Evolutionary conservation across 2,113 vertebrate genomes (phyloP).

Genomic region (Phylloscopus trochiloides): DNA sequence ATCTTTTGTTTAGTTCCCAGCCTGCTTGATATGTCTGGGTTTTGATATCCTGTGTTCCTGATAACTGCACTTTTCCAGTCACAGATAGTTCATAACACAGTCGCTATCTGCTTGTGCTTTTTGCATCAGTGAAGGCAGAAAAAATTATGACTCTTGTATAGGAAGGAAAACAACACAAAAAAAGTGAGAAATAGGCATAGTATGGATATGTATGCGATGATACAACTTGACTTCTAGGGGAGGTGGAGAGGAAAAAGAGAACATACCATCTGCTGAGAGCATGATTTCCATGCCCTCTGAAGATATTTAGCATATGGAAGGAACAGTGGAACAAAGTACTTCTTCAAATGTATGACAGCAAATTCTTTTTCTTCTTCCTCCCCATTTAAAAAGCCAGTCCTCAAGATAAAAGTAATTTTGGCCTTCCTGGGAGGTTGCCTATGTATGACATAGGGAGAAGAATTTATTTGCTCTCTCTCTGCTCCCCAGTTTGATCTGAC

Average conservation of each 20-base stretch:
- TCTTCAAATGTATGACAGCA: not conserved
- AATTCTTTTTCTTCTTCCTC: not conserved
- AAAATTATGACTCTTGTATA: not conserved
- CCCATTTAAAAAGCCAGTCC: not conserved
- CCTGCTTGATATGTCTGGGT: not conserved
- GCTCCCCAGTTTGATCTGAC: not conserved
- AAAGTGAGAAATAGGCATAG: not conserved
- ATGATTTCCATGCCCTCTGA: not conserved
- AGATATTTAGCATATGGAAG: not conserved
- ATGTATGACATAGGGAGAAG: not conserved
- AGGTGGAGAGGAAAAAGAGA: not conserved
- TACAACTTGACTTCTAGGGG: not conserved
- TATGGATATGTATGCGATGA: not conserved
- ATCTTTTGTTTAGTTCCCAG: not conserved
- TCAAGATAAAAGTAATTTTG: not conserved
- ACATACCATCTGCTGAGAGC: not conserved
- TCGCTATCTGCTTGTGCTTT: not conserved
- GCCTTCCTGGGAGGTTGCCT: not conserved
- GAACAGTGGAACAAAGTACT: not conserved
- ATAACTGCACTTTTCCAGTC: not conserved
- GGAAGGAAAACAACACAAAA: not conserved
- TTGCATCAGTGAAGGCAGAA: not conserved
- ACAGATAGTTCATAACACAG: not conserved
- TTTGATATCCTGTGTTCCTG: not conserved
- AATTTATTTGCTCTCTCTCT: not conserved